Base-by-base conservation (phyloP, 2,888 invertebrate species). In the Odontomyia ornata region DNA sequence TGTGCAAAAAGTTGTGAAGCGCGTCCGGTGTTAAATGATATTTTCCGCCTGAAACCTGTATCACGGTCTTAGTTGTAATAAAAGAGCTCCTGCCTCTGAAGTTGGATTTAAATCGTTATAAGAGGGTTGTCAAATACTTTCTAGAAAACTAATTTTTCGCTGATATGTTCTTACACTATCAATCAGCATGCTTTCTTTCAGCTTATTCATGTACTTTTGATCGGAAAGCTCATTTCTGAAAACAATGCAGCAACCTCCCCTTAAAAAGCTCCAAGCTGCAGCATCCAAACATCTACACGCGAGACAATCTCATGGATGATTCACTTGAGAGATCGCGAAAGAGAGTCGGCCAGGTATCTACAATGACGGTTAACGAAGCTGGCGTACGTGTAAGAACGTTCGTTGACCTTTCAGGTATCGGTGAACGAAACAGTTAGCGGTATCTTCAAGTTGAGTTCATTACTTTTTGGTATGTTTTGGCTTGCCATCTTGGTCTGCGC, bases 401-500 rank as follows among this genome's bases (percentile, higher is more conserved):
- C 82, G 82, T 82, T 82, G 82, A 82, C 82, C 82, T 78, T 52
- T 43, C 30, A 56, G 64, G 52, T 77, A 79, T 79, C 77, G 78
- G 64, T 79, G 79, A 80, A 80, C 79, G 80, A 81, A 81, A 81
- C 79, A 80, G 77, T 77, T 81, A 81, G 81, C 81, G 81, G 81
- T 81, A 81, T 76, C 80, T 81, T 81, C 81, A 80, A 80, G 81
- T 80, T 80, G 75, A 79, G 73, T 75, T 77, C 47, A 72, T 76
- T 52, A 77, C 71, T 77, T 77, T 78, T 78, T 77, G 77, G 78
- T 78, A 36, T 73, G 78, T 77, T 78, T 78, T 77, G 78, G 71
- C 69, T 77, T 52, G 65, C 67, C 76, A 67, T 77, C 57, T 69
- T 62, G 36, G 27, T 75, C 60, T 56, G 47, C n/a, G 15, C 15